Percentiles rank a stretch among this genome's conserved stretches.
Conservation (phyloP, 2,888 invertebrate species). For the Acanthopleura granulata region DNA sequence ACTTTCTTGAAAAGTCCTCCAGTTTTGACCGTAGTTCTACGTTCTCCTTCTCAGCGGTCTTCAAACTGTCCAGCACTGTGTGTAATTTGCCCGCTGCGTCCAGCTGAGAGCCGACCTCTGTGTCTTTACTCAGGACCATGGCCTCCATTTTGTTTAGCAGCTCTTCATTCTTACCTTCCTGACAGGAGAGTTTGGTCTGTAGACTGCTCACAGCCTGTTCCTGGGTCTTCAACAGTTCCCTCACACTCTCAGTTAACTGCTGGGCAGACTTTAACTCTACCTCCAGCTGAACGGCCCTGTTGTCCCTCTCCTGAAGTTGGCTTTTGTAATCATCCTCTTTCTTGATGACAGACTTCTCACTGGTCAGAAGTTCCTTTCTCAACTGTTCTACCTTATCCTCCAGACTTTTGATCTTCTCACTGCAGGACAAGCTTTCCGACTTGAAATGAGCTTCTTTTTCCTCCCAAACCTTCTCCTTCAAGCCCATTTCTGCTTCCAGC, state of each 20-base stretch:
- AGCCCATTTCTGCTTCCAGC: background rate
- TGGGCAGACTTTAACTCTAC: background rate
- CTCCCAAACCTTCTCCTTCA: constrained; percentile 3
- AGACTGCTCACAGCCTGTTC: background rate
- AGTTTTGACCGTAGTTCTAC: constrained; percentile 26
- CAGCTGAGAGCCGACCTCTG: constrained; percentile 31
- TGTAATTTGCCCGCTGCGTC: constrained; percentile 33
- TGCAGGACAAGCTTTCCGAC: background rate
- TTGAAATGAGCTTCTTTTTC: constrained; percentile 3
- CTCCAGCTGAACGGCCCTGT: background rate
- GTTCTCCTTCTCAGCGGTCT: constrained; percentile 30
- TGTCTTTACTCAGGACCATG: constrained; percentile 25
- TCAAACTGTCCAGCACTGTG: constrained; percentile 28
- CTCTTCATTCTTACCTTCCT: constrained; percentile 34
- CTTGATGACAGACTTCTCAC: background rate
- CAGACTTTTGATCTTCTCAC: constrained; percentile 13
- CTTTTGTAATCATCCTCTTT: background rate
- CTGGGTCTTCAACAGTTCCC: background rate
- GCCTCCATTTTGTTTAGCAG: constrained; percentile 32
- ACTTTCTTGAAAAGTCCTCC: constrained; percentile 22
- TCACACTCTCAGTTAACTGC: background rate
- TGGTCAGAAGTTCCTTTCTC: background rate
- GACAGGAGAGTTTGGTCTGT: background rate
- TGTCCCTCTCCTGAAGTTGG: background rate
- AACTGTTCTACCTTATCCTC: constrained; percentile 27